Conservation (phyloP, 2,113 vertebrate species). For the Cyanistes caeruleus region DNA sequence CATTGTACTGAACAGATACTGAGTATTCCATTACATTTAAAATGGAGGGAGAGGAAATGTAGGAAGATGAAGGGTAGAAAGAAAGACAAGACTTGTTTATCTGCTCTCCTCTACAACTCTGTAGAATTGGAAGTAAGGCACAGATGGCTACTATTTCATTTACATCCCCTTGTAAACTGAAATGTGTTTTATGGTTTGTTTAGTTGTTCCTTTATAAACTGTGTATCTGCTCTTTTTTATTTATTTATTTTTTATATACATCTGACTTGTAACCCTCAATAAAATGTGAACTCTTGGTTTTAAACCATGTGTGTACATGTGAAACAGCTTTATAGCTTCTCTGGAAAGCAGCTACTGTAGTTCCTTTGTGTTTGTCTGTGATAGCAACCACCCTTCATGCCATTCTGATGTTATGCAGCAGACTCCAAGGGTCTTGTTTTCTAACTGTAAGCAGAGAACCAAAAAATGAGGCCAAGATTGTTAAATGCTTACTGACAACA, state of each 20-base stretch:
- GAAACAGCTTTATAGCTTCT: background rate
- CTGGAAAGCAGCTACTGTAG: background rate
- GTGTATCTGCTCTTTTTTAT: background rate
- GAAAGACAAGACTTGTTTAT: background rate
- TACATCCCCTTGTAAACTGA: background rate
- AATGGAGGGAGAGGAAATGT: background rate
- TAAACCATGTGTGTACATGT: background rate
- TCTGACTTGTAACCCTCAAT: background rate
- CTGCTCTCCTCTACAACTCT: background rate
- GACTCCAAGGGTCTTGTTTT: background rate
- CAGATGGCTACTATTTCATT: background rate
- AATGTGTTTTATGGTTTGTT: background rate
- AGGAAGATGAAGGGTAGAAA: background rate
- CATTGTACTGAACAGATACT: background rate
- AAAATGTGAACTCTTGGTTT: background rate
- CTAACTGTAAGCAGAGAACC: background rate
- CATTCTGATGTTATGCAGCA: background rate
- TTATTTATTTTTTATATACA: background rate
- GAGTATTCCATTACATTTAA: background rate
- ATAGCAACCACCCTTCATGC: background rate
- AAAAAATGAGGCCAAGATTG: background rate
- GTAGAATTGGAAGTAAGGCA: background rate
- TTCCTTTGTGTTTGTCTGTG: background rate
- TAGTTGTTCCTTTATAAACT: slow-evolving; percentile 6
- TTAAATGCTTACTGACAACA: background rate